Base-by-base conservation (phyloP, 30 jellyfish, hydroid and myxozoan species). In the Aurelia coerulea region DNA sequence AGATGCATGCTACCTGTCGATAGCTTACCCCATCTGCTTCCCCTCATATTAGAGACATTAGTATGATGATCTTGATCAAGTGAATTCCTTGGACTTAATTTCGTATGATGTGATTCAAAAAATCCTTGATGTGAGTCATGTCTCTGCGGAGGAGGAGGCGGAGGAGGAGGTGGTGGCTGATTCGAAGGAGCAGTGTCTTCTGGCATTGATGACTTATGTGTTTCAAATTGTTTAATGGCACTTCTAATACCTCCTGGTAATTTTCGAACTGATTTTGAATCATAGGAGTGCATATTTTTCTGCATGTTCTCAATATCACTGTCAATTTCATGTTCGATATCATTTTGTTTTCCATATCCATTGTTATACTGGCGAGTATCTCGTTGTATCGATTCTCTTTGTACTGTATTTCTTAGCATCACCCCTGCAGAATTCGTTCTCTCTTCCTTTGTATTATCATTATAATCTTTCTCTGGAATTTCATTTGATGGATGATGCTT, bases 231-330 rank as follows among this genome's bases (percentile, higher is more conserved):
- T 34, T 72, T 79, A 35, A 88, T 88, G 1, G 96, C 91, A 65
- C 69, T 62, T 37, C 90, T 60, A 0, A 88, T 88, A 14, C 96
- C 96, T 6, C 96, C 96, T 18, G 96, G 91, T 52, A 88, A 50
- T 58, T 79, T 79, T 52, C 96, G 70, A 1, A 88, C 89, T 9
- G 96, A 88, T 53, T 88, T 88, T 12, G 90, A 81, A 50, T 68
- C 89, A 79, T 88, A 79, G 1, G 89, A 62, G 1, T 68, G 52
- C 73, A 67, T 11, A 5, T n/a, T 69, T 13, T 67, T 66, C 6
- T 32, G 69, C 73, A 64, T 75, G 23, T 64, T 67, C 29, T 35
- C 78, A 33, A 33, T 7, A 19, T 78, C 76, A 3, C 33, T 75
- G 3, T 63, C 74, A 32, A 32, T 33, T 13, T 50, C 73, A 35